These are phyloP conservation scores for Malurus elegans DNA, from an alignment of 2,113 vertebrate species.

Conservation along the genomic window DNA sequence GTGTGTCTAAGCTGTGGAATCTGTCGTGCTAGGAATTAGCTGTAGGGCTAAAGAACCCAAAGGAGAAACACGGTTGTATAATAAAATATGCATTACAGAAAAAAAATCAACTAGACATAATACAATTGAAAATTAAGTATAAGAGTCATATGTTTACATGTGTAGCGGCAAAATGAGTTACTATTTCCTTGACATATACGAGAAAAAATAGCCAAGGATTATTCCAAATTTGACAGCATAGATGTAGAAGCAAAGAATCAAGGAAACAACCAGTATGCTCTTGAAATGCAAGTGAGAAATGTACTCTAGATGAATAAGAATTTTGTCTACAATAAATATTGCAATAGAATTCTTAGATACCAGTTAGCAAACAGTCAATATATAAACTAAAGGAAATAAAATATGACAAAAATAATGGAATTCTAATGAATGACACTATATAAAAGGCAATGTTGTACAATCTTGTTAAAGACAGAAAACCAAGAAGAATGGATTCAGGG, in stretches of 20 bases:
- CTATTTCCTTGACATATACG: background rate
- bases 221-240: background rate
- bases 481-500: background rate
- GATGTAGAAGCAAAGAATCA: background rate
- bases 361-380: background rate
- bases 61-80: background rate
- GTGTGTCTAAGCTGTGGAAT: background rate
- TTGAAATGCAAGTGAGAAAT: background rate
- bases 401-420: background rate
- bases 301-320: background rate
- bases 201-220: background rate
- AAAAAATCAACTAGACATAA: background rate
- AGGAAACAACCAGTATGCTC: background rate
- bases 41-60: background rate
- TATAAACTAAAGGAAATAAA: background rate
- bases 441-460: background rate
- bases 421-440: background rate
- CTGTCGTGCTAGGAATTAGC: background rate
- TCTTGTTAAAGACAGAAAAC: background rate
- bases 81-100: background rate
- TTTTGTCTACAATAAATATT: background rate
- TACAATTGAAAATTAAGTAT: background rate
- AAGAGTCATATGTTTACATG: background rate
- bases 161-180: background rate
- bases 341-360: background rate